phyloP scores from a whole-genome alignment of 53 echinoderm and acorn worm species.

The Temnopleurus reevesii region DNA sequence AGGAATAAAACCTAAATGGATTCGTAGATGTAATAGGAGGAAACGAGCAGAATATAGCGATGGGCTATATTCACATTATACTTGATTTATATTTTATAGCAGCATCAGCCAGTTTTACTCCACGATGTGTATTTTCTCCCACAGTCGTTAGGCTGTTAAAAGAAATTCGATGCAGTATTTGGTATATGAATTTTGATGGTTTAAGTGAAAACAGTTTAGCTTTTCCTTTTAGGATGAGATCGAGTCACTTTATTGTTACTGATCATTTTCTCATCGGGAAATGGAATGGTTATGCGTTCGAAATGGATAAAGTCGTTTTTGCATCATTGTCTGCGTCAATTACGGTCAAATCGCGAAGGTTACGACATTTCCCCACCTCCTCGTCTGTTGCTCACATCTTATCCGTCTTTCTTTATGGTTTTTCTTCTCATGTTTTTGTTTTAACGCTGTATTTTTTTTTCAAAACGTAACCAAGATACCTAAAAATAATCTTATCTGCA shows the following conservation, averaged over 20 bases:
- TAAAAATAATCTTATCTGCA: no score
- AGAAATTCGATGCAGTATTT: slow-evolving; percentile 15
- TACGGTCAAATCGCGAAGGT: not conserved
- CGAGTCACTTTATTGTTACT: slow-evolving; percentile 8
- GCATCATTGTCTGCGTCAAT: slow-evolving; percentile 32
- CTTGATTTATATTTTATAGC: slow-evolving; percentile 54
- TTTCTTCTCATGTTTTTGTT: no score
- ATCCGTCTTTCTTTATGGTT: not conserved
- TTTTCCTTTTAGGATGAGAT: slow-evolving; percentile 1
- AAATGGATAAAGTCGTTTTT: not conserved
- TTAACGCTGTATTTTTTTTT: no score
- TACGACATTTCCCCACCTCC: not conserved
- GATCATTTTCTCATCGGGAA: slow-evolving; percentile 16
- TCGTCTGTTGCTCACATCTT: not conserved
- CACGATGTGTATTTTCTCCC: not conserved
- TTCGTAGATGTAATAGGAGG: slow-evolving; percentile 39
- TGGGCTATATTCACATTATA: slow-evolving; percentile 45
- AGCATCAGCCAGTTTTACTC: not conserved
- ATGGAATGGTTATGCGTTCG: slow-evolving; percentile 5
- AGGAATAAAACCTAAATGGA: slow-evolving; percentile 51
- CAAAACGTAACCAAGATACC: no score
- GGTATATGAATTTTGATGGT: slow-evolving; percentile 37
- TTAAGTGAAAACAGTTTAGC: slow-evolving; percentile 43
- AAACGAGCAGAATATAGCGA: slow-evolving; percentile 28
- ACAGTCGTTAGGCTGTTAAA: not conserved